Conservation (phyloP, 2,797 vertebrate genomes). For the Rhinogobio ventralis region DNA sequence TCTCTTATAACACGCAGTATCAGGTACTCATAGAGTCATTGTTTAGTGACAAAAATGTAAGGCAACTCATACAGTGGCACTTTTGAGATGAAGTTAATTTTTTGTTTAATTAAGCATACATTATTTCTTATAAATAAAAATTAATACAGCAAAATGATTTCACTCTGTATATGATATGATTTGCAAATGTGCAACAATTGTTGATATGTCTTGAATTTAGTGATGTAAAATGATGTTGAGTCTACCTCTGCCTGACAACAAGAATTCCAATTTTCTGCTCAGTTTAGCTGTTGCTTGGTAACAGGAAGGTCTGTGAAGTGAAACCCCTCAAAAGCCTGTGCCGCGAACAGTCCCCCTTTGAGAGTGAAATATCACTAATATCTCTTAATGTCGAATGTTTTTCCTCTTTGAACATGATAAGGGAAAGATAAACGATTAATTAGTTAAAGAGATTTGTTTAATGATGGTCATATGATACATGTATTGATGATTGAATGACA, state of each 20-base stretch:
- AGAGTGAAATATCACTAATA: conserved; percentile 34
- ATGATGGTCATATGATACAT: background rate
- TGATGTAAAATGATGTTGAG: conserved; percentile 40
- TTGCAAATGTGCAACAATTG: background rate
- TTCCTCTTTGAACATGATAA: conserved; percentile 25
- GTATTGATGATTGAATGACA: background rate
- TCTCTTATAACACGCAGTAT: background rate
- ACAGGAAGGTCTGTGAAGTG: conserved; percentile 60
- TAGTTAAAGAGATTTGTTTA: conserved; percentile 6
- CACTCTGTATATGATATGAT: background rate
- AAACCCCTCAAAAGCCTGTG: conserved; percentile 53
- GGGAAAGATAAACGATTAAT: background rate
- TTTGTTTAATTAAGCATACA: background rate
- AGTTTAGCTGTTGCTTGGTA: conserved; percentile 63
- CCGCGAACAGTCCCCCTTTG: conserved; percentile 46
- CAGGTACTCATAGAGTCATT: background rate
- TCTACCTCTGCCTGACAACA: conserved; percentile 61
- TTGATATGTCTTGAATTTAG: conserved; percentile 31
- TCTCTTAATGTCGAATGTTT: conserved; percentile 31
- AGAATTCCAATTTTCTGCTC: conserved; percentile 53
- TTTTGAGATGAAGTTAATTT: conserved; percentile 31
- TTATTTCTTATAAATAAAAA: background rate
- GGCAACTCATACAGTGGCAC: conserved; percentile 1
- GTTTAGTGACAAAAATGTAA: conserved; percentile 6
- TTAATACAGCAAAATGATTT: background rate